Evolutionary conservation across 2,113 vertebrate genomes (phyloP).

Genomic region (Galbula dea): DNA sequence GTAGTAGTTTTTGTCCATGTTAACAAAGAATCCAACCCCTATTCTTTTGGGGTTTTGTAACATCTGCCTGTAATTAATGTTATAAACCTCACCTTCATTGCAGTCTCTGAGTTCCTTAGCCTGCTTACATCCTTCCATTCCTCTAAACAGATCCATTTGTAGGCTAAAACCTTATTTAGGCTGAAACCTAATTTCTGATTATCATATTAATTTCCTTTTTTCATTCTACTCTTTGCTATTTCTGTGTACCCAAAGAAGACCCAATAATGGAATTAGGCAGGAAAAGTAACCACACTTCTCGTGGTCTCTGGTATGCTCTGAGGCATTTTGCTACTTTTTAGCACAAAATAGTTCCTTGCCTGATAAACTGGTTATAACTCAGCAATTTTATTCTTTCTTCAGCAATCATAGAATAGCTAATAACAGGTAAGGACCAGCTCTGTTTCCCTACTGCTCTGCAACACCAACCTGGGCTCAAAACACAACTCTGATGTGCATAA

Average conservation of each 20-base stretch:
- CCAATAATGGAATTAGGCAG: not conserved
- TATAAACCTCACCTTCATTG: not conserved
- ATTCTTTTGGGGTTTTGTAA: not conserved
- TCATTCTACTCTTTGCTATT: not conserved
- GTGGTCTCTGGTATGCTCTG: not conserved
- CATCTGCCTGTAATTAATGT: not conserved
- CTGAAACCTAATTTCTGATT: not conserved
- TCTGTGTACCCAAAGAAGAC: not conserved
- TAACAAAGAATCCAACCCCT: not conserved
- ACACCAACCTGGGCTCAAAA: not conserved
- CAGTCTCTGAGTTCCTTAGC: not conserved
- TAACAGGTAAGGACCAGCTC: not conserved
- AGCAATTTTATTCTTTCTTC: not conserved
- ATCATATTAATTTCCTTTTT: not conserved
- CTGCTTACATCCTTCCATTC: not conserved
- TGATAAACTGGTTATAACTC: not conserved
- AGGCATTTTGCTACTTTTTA: not conserved
- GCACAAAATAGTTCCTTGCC: not conserved
- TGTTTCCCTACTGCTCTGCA: not conserved
- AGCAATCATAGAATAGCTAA: not conserved
- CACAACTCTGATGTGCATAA: not conserved
- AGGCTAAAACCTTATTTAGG: not conserved
- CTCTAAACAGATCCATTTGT: not conserved
- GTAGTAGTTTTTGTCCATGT: not conserved
- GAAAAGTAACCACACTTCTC: not conserved